A percentile compares a stretch with the other conserved stretches of the same genome.
phyloP scores from a whole-genome alignment of 1,140 invertebrate species.

The Musca domestica region DNA sequence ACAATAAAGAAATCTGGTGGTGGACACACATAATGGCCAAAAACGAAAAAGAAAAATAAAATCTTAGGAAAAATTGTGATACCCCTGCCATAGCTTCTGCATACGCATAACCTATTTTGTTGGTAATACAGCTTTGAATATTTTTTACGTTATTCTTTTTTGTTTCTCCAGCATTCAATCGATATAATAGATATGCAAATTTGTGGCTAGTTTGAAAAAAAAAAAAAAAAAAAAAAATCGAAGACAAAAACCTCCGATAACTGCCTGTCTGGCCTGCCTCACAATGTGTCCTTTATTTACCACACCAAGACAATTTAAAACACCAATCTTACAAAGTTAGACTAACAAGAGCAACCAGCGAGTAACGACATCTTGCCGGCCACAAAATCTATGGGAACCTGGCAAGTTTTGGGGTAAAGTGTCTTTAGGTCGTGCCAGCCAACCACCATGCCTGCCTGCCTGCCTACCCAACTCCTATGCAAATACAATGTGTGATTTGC shows the following conservation, averaged over 20 bases:
- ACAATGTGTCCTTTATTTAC: too few species aligned
- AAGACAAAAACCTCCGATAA: background rate
- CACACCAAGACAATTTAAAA: slow-evolving; percentile 12
- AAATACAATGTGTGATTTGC: background rate
- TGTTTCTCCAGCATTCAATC: too few species aligned
- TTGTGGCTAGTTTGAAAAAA: background rate
- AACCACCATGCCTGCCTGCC: background rate
- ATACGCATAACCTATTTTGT: background rate
- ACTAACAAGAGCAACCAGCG: slow-evolving; percentile 16
- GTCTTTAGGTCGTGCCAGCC: background rate
- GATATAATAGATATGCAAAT: slow-evolving; percentile 22
- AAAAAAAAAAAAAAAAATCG: too few species aligned
- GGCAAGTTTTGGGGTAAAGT: background rate
- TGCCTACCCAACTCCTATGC: background rate
- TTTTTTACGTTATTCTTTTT: background rate
- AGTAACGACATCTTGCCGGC: background rate
- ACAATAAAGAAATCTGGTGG: slow-evolving; percentile 12
- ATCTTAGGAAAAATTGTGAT: background rate
- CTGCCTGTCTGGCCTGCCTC: background rate
- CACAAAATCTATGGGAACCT: background rate
- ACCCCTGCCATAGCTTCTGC: background rate
- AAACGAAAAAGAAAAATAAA: too few species aligned
- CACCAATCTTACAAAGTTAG: slow-evolving; percentile 20
- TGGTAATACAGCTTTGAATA: background rate
- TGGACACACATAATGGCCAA: background rate